These are phyloP conservation scores for Melanogrammus aeglefinus DNA, from an alignment of 2,797 vertebrate species.

Conservation along the genomic window DNA sequence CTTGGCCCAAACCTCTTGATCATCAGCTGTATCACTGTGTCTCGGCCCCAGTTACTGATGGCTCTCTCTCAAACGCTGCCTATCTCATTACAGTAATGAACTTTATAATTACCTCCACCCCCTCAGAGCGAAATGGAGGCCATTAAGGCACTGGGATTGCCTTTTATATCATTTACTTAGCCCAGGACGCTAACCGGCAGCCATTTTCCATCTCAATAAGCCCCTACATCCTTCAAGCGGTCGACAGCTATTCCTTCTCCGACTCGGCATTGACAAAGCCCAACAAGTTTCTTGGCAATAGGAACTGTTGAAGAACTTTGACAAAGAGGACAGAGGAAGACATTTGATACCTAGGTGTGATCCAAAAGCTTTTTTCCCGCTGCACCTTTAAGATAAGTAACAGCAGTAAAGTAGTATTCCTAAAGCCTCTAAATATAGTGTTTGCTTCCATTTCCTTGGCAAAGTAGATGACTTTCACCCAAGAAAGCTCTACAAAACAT, in stretches of 20 bases:
- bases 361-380: neutral
- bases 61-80: slow-evolving; percentile 70
- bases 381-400: neutral
- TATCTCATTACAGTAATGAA: slow-evolving; percentile 84
- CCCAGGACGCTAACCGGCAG: slow-evolving; percentile 74
- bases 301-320: slow-evolving; percentile 15
- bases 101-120: slow-evolving; percentile 83
- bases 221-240: slow-evolving; percentile 58
- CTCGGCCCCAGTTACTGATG: slow-evolving; percentile 66
- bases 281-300: slow-evolving; percentile 38
- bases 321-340: neutral
- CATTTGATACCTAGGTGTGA: neutral
- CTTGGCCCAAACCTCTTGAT: slow-evolving; percentile 69
- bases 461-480: slow-evolving; percentile 4
- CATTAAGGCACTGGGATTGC: slow-evolving; percentile 79
- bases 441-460: neutral
- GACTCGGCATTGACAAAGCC: slow-evolving; percentile 34
- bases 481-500: slow-evolving; percentile 47
- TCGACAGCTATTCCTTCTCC: slow-evolving; percentile 48
- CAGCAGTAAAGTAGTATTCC: neutral
- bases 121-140: slow-evolving; percentile 75
- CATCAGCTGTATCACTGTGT: slow-evolving; percentile 68
- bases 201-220: slow-evolving; percentile 81
- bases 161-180: slow-evolving; percentile 83
- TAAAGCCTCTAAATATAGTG: neutral